Conservation (phyloP, 2,797 vertebrate genomes). For the Molossus molossus region DNA sequence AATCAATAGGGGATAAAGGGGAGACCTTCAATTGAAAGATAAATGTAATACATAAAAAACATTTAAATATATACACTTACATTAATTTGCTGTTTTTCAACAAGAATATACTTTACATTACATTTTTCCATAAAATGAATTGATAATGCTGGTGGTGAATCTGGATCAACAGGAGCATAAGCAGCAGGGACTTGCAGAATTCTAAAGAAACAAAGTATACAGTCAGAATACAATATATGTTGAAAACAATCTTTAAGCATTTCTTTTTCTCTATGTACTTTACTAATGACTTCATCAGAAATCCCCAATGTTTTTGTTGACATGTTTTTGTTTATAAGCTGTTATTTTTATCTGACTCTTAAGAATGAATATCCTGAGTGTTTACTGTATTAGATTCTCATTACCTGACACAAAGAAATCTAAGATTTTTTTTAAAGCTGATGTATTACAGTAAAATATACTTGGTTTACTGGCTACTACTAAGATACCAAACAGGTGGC, state of each 20-base stretch:
- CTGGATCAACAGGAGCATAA: slow-evolving; percentile 95
- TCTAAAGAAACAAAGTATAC: slow-evolving; percentile 86
- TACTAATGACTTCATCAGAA: not conserved
- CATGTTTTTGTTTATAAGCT: not conserved
- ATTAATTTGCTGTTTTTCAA: slow-evolving; percentile 93
- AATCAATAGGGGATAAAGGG: not conserved
- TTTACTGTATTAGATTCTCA: slow-evolving; percentile 27
- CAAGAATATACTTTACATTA: slow-evolving; percentile 92
- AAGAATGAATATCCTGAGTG: not conserved
- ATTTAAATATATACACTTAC: slow-evolving; percentile 88
- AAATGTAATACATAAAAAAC: not conserved
- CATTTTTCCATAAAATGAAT: slow-evolving; percentile 92
- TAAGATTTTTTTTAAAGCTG: slow-evolving; percentile 45
- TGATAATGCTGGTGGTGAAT: slow-evolving; percentile 90
- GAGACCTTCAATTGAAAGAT: slow-evolving; percentile 43
- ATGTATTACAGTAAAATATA: not conserved
- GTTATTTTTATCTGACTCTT: slow-evolving; percentile 30
- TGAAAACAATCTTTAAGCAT: not conserved
- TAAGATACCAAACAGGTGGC: not conserved
- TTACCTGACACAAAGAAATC: slow-evolving; percentile 39
- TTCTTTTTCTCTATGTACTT: slow-evolving; percentile 25
- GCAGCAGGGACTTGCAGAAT: slow-evolving; percentile 95
- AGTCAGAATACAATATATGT: not conserved
- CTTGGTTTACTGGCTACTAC: not conserved
- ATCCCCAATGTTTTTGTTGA: not conserved